Conservation (phyloP, 2,113 vertebrate genomes). For the Anolis carolinensis region DNA sequence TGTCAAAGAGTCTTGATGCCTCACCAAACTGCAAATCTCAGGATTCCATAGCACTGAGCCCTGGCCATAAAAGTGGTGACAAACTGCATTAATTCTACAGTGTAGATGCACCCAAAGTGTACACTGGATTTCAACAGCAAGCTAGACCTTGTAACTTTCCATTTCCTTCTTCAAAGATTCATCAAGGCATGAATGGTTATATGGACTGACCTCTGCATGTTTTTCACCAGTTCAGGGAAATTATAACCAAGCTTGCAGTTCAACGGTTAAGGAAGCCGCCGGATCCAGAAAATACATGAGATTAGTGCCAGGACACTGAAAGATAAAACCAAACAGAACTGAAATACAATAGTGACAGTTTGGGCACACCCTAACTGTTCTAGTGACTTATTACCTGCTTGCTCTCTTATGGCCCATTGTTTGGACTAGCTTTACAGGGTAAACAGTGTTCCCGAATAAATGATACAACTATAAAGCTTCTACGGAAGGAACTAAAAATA, state of each 20-base stretch:
- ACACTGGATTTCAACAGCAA: not conserved
- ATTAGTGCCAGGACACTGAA: not conserved
- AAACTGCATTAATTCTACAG: too few species aligned
- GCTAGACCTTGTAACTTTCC: not conserved
- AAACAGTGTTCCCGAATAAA: constrained; percentile 46
- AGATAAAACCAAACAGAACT: not conserved
- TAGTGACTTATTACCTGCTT: constrained; percentile 27
- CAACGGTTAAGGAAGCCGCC: not conserved
- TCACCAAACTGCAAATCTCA: too few species aligned
- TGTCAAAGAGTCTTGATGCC: too few species aligned
- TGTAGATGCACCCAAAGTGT: too few species aligned
- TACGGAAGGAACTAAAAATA: constrained; percentile 21
- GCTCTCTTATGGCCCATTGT: constrained; percentile 45
- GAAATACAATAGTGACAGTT: not conserved
- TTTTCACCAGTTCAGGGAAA: not conserved
- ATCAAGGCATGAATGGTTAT: not conserved
- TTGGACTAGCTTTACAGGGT: constrained; percentile 50
- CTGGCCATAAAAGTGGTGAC: too few species aligned
- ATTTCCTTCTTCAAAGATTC: not conserved
- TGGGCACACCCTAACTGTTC: not conserved
- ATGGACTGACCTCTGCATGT: not conserved
- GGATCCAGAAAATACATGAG: not conserved
- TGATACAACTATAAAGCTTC: constrained; percentile 13
- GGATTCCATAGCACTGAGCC: too few species aligned
- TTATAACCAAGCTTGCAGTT: not conserved